phyloP scores from a whole-genome alignment of 2,113 vertebrate species.

The Lamprotornis superbus region DNA sequence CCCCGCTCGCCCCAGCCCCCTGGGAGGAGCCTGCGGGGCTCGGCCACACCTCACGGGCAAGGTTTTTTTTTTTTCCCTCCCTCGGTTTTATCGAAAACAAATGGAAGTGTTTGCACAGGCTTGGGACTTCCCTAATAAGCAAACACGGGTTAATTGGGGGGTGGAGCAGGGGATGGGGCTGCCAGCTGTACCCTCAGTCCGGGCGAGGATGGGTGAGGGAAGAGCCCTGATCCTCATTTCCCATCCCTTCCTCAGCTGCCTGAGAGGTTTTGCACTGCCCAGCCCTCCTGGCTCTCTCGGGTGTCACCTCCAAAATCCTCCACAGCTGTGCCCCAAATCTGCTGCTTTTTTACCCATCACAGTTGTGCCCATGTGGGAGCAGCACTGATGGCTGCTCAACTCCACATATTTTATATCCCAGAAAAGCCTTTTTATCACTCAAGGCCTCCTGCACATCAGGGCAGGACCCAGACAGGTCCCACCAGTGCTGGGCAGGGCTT shows the following conservation, averaged over 20 bases:
- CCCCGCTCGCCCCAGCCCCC: neutral
- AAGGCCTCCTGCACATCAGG: neutral
- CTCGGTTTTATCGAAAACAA: slow-evolving; percentile 20
- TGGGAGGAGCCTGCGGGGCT: accelerated
- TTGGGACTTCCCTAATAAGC: slow-evolving; percentile 17
- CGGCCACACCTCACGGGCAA: neutral
- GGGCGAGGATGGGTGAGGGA: accelerated
- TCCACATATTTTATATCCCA: accelerated
- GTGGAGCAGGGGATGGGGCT: neutral
- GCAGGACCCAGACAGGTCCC: neutral
- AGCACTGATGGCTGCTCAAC: neutral
- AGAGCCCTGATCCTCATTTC: neutral
- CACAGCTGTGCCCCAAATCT: accelerated
- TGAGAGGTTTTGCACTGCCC: neutral
- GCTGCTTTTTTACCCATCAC: neutral
- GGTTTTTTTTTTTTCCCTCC: neutral
- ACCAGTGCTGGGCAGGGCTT: no score
- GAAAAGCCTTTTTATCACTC: neutral
- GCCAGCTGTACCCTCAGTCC: neutral
- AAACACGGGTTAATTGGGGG: neutral
- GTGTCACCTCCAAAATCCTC: neutral
- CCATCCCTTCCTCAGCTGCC: neutral
- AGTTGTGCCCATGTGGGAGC: neutral
- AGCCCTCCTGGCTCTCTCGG: accelerated
- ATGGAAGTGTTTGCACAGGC: slow-evolving; percentile 41